Evolutionary conservation across 2,113 vertebrate genomes (phyloP), one percentile per base, ranked within the genome.

Genomic region (Tichodroma muraria): DNA sequence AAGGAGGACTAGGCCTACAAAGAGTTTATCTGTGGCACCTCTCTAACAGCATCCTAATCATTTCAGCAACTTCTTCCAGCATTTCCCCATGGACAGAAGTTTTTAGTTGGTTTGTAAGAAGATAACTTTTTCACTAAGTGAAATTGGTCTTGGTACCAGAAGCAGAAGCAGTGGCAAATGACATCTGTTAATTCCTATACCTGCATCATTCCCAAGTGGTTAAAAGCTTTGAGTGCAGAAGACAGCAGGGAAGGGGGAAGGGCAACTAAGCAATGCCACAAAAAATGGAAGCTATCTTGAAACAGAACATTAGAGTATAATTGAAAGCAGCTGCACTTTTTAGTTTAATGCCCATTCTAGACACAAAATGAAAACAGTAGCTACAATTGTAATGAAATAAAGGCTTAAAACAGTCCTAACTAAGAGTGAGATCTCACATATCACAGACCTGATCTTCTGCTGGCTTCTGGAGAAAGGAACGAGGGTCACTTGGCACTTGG

Each of bases 271-370:
- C 2, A 15, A 65, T 69, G 52, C 40, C 60, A 75, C 10, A 7
- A 70, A 88, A 88, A 92, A 89, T 84, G 25, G 84, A 88, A 95
- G 56, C 44, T 54, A 15, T 90, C 89, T 85, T 70, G 56, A 92
- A 88, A 77, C 9, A 80, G 54, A 95, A 78, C 50, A 88, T 80
- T 70, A 77, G 25, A 75, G 8, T n/a, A 10, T 68, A 94, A 95
- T 63, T 88, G 73, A 89, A 96, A 92, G 52, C 72, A 89, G 69
- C 38, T 83, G 77, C 65, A 70, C 47, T 80, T 72, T 52, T 86
- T 57, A 40, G 61, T 77, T 68, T 73, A 83, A 78, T 83, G 68
- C 38, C 68, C 30, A 61, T 33, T 30, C 37, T 66, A 60, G 44
- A 75, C 17, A 66, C 21, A 76, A 89, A 90, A 90, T 84, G 33